Percentiles rank a stretch among this genome's conserved stretches.
These are phyloP conservation scores for Echinops telfairi DNA, from an alignment of 2,113 vertebrate genomes.

Conservation along the genomic window DNA sequence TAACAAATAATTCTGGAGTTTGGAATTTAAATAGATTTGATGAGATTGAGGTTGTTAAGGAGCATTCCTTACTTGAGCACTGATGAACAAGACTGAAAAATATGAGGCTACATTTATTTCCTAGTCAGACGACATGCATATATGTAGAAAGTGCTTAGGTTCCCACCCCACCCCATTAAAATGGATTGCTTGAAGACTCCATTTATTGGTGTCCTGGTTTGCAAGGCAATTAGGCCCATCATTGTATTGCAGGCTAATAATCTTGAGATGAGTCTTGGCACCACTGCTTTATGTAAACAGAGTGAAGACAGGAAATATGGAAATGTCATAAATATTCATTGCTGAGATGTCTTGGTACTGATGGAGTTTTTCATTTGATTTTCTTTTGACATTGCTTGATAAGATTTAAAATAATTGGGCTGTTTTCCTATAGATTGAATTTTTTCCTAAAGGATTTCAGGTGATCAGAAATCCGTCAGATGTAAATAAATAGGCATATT, in stretches of 20 bases:
- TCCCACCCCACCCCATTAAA: neutral
- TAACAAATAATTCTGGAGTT: constrained; percentile 69
- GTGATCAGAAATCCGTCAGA: constrained; percentile 77
- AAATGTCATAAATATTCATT: constrained; percentile 82
- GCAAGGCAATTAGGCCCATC: constrained; percentile 72
- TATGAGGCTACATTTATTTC: constrained; percentile 61
- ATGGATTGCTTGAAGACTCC: constrained; percentile 69
- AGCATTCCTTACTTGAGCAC: constrained; percentile 65
- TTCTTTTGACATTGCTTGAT: constrained; percentile 25
- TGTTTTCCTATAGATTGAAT: constrained; percentile 76
- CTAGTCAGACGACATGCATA: neutral
- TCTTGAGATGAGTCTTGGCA: constrained; percentile 76
- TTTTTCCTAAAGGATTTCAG: constrained; percentile 76
- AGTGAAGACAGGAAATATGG: constrained; percentile 77
- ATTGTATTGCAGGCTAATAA: constrained; percentile 75
- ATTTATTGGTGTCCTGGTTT: constrained; percentile 76
- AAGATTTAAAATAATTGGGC: constrained; percentile 79
- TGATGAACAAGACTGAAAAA: constrained; percentile 60
- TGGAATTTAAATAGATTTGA: constrained; percentile 56
- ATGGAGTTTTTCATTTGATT: constrained; percentile 56
- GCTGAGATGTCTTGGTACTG: constrained; percentile 56
- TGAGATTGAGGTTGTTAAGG: constrained; percentile 39
- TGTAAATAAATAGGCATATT: constrained; percentile 77
- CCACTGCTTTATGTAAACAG: constrained; percentile 74
- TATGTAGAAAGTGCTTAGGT: constrained; percentile 30